Evolutionary conservation across 2,113 vertebrate species (phyloP).

Genomic region (Menura novaehollandiae): DNA sequence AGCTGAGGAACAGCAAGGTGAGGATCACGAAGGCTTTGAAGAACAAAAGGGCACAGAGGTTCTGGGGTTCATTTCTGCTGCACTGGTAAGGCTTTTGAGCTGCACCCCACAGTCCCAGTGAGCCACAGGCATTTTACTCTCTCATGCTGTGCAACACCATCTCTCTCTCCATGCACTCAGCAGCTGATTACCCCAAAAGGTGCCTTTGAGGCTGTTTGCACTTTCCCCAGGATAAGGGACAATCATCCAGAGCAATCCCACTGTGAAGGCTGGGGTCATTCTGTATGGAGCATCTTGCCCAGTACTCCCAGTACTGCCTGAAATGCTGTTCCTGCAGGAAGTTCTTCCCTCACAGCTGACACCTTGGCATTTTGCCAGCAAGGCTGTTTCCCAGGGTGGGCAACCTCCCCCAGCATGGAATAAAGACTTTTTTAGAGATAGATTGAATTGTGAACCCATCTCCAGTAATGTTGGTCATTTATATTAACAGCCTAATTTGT

Average conservation of each 20-base stretch:
- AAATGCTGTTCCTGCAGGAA: neutral
- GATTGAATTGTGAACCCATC: neutral
- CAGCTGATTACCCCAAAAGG: neutral
- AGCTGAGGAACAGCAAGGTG: neutral
- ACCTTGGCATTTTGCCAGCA: neutral
- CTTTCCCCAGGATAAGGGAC: neutral
- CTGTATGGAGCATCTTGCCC: neutral
- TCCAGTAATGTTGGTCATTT: neutral
- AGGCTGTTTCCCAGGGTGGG: neutral
- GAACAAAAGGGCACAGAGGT: neutral
- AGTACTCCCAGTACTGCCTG: neutral
- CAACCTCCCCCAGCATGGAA: neutral
- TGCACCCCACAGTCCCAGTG: neutral
- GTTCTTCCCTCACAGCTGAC: neutral
- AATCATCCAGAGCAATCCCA: neutral
- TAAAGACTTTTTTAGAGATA: neutral
- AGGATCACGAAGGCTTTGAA: neutral
- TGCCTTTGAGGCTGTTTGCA: neutral
- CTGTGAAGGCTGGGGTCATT: neutral
- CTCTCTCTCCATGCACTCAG: neutral
- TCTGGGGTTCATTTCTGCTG: neutral
- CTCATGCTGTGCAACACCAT: neutral
- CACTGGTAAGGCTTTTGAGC: neutral
- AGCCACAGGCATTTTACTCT: neutral
- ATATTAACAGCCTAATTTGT: neutral